Evolutionary conservation across 2,113 vertebrate genomes (phyloP), one percentile per base, ranked within the genome.

Genomic region (Lepus americanus): DNA sequence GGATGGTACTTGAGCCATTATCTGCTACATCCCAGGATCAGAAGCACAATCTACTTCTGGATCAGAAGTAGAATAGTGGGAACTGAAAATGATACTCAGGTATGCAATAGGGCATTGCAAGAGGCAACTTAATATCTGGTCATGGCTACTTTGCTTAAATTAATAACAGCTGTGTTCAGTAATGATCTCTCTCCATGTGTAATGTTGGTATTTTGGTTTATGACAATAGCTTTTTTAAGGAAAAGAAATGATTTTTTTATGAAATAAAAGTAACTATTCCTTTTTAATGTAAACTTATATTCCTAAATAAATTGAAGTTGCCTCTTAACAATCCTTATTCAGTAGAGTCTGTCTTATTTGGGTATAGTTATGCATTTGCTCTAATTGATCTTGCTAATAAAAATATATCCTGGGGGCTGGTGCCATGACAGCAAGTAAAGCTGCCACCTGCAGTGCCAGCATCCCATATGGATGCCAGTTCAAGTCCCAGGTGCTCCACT

Each of bases 71-170:
- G 14, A 19, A 59, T 59, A 6, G 1, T 59, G 55, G 19, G 55
- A 59, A 59, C 55, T 59, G 16, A 59, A 59, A 59, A 19, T 59
- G 55, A 59, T 59, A 59, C 55, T 59, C 55, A 59, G 55, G 55
- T 59, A 59, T 59, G 17, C 55, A 11, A 19, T 16, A 59, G 55
- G 19, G 19, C 44, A 59, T 59, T 59, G 14, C 55, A 59, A 59
- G 55, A 59, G 55, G 55, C 55, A 59, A 11, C 19, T 59, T 59
- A 59, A 59, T 19, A 59, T 59, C 55, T 59, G 55, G 14, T 6
- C 55, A 14, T 59, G 55, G 19, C 55, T 59, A 33, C 95, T 97
- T 70, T 97, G 29, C 96, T 95, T 93, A 29, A 92, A 69, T 96
- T 80, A 95, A 22, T 23, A 11, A 82, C 51, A 94, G 31, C 22